These are phyloP conservation scores for Erinaceus europaeus DNA, from an alignment of 2,113 vertebrate species.

Conservation along the genomic window DNA sequence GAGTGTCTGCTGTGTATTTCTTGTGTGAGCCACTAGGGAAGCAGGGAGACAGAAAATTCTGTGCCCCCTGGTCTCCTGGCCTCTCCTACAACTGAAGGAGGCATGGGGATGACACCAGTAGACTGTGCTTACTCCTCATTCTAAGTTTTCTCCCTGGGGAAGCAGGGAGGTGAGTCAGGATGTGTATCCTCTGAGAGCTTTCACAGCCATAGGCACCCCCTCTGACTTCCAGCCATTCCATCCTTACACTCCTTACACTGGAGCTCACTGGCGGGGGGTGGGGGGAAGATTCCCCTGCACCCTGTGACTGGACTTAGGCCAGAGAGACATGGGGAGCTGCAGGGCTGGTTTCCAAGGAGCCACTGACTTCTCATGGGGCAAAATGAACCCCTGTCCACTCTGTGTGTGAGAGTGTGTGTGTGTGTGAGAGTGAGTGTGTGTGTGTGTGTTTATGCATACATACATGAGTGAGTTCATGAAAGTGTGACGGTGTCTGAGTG, in stretches of 20 bases:
- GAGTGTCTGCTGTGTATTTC: not conserved
- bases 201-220: too few relatives aligned
- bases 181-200: not conserved
- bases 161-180: not conserved
- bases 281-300: too few relatives aligned
- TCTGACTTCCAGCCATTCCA: too few relatives aligned
- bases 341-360: not conserved
- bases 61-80: not conserved
- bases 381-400: not conserved
- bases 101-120: not conserved
- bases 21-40: not conserved
- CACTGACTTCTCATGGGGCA: not conserved
- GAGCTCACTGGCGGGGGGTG: too few relatives aligned
- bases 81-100: not conserved
- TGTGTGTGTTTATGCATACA: too few relatives aligned
- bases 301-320: not conserved
- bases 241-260: too few relatives aligned
- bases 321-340: not conserved
- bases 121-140: not conserved
- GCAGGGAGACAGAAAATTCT: not conserved
- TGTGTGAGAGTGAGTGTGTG: too few relatives aligned
- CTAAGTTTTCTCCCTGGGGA: not conserved
- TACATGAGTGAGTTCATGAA: too few relatives aligned
- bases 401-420: not conserved
- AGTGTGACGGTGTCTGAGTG: too few relatives aligned